Conservation (phyloP, 2,888 invertebrate genomes). For the Mayetiola destructor region DNA sequence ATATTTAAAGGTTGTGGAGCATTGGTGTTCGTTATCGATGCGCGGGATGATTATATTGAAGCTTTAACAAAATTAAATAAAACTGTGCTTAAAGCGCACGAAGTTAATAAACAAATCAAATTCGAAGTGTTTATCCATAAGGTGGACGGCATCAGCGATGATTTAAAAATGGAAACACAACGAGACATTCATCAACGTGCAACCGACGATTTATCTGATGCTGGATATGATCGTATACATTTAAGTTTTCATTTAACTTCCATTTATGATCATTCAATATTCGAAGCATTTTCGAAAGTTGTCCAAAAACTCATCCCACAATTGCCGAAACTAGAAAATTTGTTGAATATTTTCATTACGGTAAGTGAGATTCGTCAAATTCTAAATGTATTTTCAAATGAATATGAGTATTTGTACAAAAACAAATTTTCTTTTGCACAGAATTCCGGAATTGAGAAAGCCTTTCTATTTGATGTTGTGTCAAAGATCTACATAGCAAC, state of each 20-base stretch:
- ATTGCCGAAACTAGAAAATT: constrained; percentile 88
- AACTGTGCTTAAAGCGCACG: constrained; percentile 87
- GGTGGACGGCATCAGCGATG: constrained; percentile 92
- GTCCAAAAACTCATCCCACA: constrained; percentile 98
- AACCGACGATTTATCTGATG: constrained; percentile 82
- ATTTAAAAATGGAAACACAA: constrained; percentile 98
- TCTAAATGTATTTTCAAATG: not conserved
- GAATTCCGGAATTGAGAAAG: constrained; percentile 99
- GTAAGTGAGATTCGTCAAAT: constrained; percentile 48
- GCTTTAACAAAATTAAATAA: constrained; percentile 83
- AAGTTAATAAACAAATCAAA: constrained; percentile 89
- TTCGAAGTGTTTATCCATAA: constrained; percentile 99
- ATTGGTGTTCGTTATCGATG: constrained; percentile 97
- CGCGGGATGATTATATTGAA: constrained; percentile 96
- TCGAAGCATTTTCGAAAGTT: constrained; percentile 99
- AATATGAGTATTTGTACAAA: too few species aligned
- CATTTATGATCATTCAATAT: constrained; percentile 99
- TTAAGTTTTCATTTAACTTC: constrained; percentile 93
- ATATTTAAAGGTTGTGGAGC: constrained; percentile 97
- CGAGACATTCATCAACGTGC: constrained; percentile 95
- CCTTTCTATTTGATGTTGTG: constrained; percentile 98
- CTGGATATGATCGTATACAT: constrained; percentile 74
- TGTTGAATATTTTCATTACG: constrained; percentile 93
- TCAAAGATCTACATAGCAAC: constrained; percentile 99
- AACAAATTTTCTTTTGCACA: constrained; percentile 30